A percentile compares a stretch with the other conserved stretches of the same genome.
These are phyloP conservation scores for Malacoctenus gilli DNA, from an alignment of 2,797 vertebrate species.

Conservation along the genomic window DNA sequence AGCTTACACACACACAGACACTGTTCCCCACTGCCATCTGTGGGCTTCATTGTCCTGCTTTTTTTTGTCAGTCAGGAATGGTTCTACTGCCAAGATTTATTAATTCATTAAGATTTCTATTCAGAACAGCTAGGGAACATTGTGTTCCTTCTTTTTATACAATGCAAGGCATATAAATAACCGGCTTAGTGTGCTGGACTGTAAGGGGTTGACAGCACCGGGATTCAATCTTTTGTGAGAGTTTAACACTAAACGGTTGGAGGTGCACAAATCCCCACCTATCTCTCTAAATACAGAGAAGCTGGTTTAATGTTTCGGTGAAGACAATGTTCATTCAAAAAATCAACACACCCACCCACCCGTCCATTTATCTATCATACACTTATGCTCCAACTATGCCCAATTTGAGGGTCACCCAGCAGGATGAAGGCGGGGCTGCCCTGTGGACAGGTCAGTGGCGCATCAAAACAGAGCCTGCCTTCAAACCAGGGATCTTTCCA, in stretches of 20 bases:
- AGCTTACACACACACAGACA: constrained; percentile 81
- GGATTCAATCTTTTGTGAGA: constrained; percentile 52
- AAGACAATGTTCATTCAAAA: constrained; percentile 3
- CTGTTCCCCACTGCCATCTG: constrained; percentile 77
- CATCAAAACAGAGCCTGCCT: too few species aligned
- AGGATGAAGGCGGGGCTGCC: too few species aligned
- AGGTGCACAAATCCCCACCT: constrained; percentile 52
- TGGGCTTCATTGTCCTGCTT: constrained; percentile 76
- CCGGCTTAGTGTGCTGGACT: constrained; percentile 56
- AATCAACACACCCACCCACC: too few species aligned
- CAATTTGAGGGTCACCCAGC: too few species aligned
- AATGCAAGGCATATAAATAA: constrained; percentile 78
- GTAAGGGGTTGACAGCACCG: constrained; percentile 40
- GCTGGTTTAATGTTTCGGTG: constrained; percentile 8
- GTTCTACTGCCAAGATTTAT: constrained; percentile 82
- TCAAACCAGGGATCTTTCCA: too few species aligned
- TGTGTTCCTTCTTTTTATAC: constrained; percentile 76
- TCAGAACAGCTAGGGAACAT: constrained; percentile 79
- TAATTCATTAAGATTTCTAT: constrained; percentile 86
- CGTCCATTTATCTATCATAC: too few species aligned
- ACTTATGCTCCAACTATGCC: too few species aligned
- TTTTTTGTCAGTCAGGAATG: constrained; percentile 73
- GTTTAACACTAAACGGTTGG: constrained; percentile 60
- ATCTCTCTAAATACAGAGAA: constrained; percentile 47
- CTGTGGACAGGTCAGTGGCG: too few species aligned